Evolutionary conservation across 2,797 vertebrate genomes (phyloP).

Genomic region (Lerista edwardsae): DNA sequence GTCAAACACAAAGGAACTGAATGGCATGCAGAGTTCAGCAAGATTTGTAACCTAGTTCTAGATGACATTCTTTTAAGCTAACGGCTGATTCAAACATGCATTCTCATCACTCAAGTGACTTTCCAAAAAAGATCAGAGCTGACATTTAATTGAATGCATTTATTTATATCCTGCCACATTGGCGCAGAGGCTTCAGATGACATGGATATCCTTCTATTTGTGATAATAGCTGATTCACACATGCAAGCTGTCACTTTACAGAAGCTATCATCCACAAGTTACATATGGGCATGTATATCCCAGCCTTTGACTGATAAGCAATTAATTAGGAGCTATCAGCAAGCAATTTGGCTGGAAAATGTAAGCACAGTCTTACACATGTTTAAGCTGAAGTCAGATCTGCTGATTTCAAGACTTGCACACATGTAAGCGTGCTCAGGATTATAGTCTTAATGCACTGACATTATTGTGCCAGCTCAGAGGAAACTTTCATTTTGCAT

Average conservation of each 20-base stretch:
- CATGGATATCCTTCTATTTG: neutral
- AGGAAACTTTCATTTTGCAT: neutral
- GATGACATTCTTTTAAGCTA: neutral
- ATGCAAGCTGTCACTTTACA: slow-evolving; percentile 2
- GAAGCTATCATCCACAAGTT: neutral
- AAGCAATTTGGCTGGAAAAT: slow-evolving; percentile 1
- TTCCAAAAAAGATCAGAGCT: neutral
- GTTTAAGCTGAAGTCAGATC: neutral
- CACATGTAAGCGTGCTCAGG: too few species aligned
- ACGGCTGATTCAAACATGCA: neutral
- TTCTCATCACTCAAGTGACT: neutral
- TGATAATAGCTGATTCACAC: neutral
- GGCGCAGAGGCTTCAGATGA: neutral
- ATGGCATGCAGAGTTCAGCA: neutral
- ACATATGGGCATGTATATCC: neutral
- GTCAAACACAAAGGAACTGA: neutral
- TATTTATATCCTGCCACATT: neutral
- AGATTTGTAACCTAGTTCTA: neutral
- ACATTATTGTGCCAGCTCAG: neutral
- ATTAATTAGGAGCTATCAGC: neutral
- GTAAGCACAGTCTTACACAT: neutral
- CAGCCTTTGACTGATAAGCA: neutral
- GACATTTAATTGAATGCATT: slow-evolving; percentile 1
- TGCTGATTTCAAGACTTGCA: too few species aligned
- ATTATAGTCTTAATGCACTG: too few species aligned